Base-by-base conservation (phyloP, 2,113 vertebrate genomes). In the Gavialis gangeticus region DNA sequence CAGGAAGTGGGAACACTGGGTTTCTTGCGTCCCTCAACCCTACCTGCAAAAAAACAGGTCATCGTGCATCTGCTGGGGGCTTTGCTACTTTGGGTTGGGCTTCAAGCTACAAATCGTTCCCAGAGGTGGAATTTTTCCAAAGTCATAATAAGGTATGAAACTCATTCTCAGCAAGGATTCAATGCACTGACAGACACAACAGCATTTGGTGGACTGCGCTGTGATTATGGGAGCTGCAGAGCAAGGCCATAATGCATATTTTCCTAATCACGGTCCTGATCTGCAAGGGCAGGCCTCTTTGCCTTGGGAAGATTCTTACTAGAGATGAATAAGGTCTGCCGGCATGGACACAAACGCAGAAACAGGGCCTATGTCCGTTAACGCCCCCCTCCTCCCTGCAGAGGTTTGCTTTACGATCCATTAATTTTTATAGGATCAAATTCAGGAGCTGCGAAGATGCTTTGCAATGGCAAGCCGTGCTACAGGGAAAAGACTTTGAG, bases 61-160 rank as follows among this genome's bases (percentile, higher is more conserved):
- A 30, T 82, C 63, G 69, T 58, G 93, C 92, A 82, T 92, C 84
- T 82, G 86, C 90, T 90, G 88, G 90, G 93, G 86, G 92, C 76
- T 87, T 79, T 80, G 85, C 88, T 94, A 88, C 84, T 85, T 22
- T 28, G 54, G 2, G 0, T 27, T 85, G 57, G 30, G 83, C 92
- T 89, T 75, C 75, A 82, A 92, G 91, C 87, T 75, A 59, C 71
- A 85, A 94, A 96, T 82, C 79, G 88, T 83, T 94, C 87, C 89
- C 89, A 88, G 91, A 34, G 93, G 84, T 79, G 81, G 79, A 87
- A 94, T 92, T 87, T 82, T 84, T 85, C 24, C 57, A 64, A 84
- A 28, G 64, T 75, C 75, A 22, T n/a, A 94, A n/a, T 27, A 89
- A 86, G 91, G 85, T 56, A 69, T 63, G 76, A 24, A 75, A 58